A percentile compares a stretch with the other conserved stretches of the same genome.
phyloP scores from a whole-genome alignment of 1,140 invertebrate genomes.

The Drosophila repleta region DNA sequence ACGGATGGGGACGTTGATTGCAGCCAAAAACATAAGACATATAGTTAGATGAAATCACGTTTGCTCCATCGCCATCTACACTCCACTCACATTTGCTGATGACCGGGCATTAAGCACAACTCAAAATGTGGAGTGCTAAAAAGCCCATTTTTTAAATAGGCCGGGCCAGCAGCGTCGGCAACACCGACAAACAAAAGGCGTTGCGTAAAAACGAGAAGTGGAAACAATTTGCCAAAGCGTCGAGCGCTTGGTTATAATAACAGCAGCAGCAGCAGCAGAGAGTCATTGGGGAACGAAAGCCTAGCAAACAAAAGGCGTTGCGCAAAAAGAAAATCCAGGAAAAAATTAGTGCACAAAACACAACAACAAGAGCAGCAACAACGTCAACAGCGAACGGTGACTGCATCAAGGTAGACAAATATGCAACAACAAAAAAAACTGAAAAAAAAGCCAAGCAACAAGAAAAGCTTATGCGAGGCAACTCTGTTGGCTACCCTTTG shows the following conservation, averaged over 20 bases:
- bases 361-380: conserved; percentile 45
- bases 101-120: conserved; percentile 28
- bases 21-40: conserved; percentile 40
- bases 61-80: neutral
- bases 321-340: conserved; percentile 37
- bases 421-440: conserved; percentile 45
- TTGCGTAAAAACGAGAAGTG: conserved; percentile 58
- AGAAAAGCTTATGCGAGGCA: conserved; percentile 33
- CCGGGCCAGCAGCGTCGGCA: neutral
- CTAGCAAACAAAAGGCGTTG: conserved; percentile 69
- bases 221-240: conserved; percentile 78
- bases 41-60: conserved; percentile 52
- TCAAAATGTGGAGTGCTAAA: conserved; percentile 29
- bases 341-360: conserved; percentile 75
- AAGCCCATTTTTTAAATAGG: conserved; percentile 37
- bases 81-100: conserved; percentile 20
- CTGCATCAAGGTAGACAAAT: conserved; percentile 70
- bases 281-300: conserved; percentile 37
- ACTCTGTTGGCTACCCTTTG: conserved; percentile 15
- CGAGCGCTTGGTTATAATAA: conserved; percentile 76
- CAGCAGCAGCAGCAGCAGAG: conserved; percentile 43
- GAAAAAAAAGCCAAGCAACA: neutral
- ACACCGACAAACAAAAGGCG: conserved; percentile 50
- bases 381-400: conserved; percentile 36
- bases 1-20: conserved; percentile 50